These are phyloP conservation scores for Bicyclus anynana DNA, from an alignment of 1,140 invertebrate genomes.

Conservation along the genomic window DNA sequence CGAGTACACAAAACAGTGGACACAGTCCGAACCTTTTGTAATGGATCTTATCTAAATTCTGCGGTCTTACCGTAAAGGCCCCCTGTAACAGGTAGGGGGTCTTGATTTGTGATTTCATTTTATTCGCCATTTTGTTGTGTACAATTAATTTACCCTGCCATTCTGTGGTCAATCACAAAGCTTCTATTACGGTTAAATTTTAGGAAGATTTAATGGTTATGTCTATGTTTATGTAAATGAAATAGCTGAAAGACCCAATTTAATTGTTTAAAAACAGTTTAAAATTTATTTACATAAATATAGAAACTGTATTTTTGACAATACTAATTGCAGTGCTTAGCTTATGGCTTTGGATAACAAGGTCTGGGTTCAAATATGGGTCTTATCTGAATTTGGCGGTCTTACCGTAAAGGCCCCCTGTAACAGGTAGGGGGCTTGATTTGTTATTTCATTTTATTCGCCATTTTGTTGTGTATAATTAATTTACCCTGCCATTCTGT, in stretches of 20 bases:
- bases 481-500: not conserved
- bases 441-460: slow-evolving; percentile 19
- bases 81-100: slow-evolving; percentile 15
- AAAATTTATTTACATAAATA: too few species aligned
- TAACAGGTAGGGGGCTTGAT: slow-evolving; percentile 19
- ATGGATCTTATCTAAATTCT: slow-evolving; percentile 20
- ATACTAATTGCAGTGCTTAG: too few species aligned
- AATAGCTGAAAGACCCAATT: too few species aligned
- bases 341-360: too few species aligned
- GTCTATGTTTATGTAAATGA: not conserved
- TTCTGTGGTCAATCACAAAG: slow-evolving; percentile 1
- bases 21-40: slow-evolving; percentile 20
- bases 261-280: too few species aligned
- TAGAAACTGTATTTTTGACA: too few species aligned
- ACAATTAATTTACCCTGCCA: not conserved
- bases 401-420: slow-evolving; percentile 5
- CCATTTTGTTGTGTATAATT: slow-evolving; percentile 2
- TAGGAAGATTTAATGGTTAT: slow-evolving; percentile 5
- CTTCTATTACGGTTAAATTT: not conserved
- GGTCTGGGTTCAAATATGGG: too few species aligned
- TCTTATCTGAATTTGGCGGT: slow-evolving; percentile 21
- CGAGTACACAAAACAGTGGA: slow-evolving; percentile 5
- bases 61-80: slow-evolving; percentile 6
- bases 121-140: slow-evolving; percentile 9
- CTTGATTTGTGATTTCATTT: slow-evolving; percentile 20